phyloP scores from a whole-genome alignment of 1,140 invertebrate species.

The Idris sp. region DNA sequence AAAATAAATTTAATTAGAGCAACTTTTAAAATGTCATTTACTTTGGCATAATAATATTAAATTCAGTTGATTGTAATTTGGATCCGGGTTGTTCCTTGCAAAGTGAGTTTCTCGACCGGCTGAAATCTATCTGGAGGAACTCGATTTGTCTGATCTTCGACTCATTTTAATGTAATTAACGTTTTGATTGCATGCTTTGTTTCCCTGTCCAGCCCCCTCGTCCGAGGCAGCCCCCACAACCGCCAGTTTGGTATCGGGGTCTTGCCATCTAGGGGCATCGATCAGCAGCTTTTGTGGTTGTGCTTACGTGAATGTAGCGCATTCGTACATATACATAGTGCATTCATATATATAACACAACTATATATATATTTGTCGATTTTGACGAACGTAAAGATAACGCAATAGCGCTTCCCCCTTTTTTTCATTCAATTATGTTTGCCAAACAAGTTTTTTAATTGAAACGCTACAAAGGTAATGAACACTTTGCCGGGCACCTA shows the following conservation, averaged over 20 bases:
- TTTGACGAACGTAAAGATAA: constrained; percentile 48
- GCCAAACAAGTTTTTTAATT: constrained; percentile 49
- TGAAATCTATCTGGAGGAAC: constrained; percentile 64
- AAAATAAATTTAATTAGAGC: constrained; percentile 25
- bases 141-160: constrained; percentile 75
- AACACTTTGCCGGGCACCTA: constrained; percentile 13
- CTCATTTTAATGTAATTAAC: constrained; percentile 79
- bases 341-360: too few species aligned
- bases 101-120: constrained; percentile 33
- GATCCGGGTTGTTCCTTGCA: constrained; percentile 36
- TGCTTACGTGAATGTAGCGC: constrained; percentile 59
- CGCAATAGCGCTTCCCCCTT: constrained; percentile 31
- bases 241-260: constrained; percentile 52
- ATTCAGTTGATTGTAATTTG: constrained; percentile 34
- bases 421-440: constrained; percentile 47
- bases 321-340: too few species aligned
- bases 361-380: constrained; percentile 42
- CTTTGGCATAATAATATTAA: too few species aligned
- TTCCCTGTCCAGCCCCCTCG: constrained; percentile 69
- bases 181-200: constrained; percentile 79
- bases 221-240: constrained; percentile 38
- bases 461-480: constrained; percentile 43
- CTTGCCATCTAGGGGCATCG: constrained; percentile 64
- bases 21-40: constrained; percentile 38
- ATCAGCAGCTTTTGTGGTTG: constrained; percentile 65